These are phyloP conservation scores for Lagorchestes hirsutus DNA, from an alignment of 2,797 vertebrate genomes.

Conservation along the genomic window DNA sequence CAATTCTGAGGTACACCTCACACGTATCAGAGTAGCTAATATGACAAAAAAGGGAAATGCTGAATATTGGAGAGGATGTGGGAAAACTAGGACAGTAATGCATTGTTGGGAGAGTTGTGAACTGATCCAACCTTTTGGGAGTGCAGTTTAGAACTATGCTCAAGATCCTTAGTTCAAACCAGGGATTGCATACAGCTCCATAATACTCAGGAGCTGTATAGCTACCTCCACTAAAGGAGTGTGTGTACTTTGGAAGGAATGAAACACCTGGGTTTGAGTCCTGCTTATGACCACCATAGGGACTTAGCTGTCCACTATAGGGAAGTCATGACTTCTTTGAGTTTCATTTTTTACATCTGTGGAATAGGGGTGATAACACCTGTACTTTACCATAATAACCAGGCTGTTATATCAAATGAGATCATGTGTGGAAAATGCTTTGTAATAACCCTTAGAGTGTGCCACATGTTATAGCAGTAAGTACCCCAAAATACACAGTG, in stretches of 20 bases:
- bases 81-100: not conserved
- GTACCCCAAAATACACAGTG: too few species aligned
- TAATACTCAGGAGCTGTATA: not conserved
- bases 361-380: conserved; percentile 8
- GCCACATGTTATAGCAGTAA: too few species aligned
- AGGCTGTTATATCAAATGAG: not conserved
- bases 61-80: not conserved
- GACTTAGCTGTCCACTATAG: not conserved
- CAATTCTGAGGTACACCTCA: not conserved
- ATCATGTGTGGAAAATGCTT: not conserved
- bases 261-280: not conserved
- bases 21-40: not conserved
- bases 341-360: conserved; percentile 4
- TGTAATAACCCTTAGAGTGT: not conserved
- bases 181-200: not conserved
- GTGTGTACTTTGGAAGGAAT: not conserved
- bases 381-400: not conserved
- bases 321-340: not conserved
- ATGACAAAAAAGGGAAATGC: conserved; percentile 17
- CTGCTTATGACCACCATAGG: not conserved
- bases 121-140: too few species aligned
- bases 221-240: not conserved
- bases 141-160: not conserved
- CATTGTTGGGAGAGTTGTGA: not conserved
- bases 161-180: not conserved